Base-by-base conservation (phyloP, 1,140 invertebrate species). In the Pogonomyrmex barbatus region DNA sequence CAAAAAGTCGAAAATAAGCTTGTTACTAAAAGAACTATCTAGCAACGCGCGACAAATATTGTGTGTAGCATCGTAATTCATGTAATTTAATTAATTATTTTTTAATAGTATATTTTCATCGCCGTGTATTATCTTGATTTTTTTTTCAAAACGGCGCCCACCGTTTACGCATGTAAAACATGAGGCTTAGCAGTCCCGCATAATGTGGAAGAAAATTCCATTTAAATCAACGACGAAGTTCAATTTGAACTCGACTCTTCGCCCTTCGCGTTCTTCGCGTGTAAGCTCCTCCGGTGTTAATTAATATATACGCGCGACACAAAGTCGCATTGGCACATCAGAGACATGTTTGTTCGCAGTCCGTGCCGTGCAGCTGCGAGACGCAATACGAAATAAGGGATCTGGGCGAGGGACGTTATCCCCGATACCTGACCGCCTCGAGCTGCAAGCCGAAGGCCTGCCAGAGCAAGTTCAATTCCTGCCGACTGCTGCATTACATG, bases 401-500 rank as follows among this genome's bases (percentile, higher is more conserved):
- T 60, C 81, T 93, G 0, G 93, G 92, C 54, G 76, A 87, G 9
- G 89, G 86, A 5, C 83, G 91, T 58, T 93, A 92, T 73, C 92
- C 92, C 10, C 89, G 89, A 67, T 92, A 92, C 42, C 54, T 93
- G 6, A 84, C 88, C 0, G 86, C 58, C 0, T 91, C 92, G 2
- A 71, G 24, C 0, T 93, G 93, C 62, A 84, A 78, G 4, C 60
- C 56, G 12, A 92, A 90, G 45, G 39, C 73, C 3, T 90, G 87
- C 52, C 67, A 87, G 50, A 85, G 42, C 47, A 91, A 88, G 71
- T 90, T 92, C 39, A 88, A 90, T 70, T 85, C 85, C 17, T 93
- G 92, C 68, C 88, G 78, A 79, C 56, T 91, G 36, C 86, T 92
- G 8, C 24, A 92, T 6, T 93, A 93, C 45, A 89, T 73, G 75